Conservation (phyloP, 1,140 invertebrate species). For the Asobara japonica region DNA sequence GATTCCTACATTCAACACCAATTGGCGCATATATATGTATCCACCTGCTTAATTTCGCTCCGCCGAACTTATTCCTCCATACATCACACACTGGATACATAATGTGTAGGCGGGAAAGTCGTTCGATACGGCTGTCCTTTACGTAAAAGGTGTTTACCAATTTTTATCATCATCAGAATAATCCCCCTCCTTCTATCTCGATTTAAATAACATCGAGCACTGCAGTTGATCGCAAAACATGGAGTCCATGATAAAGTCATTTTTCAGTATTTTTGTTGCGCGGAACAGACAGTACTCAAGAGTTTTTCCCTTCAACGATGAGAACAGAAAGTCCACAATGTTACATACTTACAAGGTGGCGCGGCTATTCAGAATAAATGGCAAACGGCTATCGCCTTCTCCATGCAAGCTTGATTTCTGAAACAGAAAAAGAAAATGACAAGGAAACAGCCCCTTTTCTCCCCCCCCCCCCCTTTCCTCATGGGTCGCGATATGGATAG, state of each 20-base stretch:
- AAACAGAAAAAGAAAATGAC: slow-evolving; percentile 17
- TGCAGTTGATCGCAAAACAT: background rate
- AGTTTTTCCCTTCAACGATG: slow-evolving; percentile 29
- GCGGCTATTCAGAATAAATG: slow-evolving; percentile 33
- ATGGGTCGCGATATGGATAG: background rate
- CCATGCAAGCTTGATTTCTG: slow-evolving; percentile 28
- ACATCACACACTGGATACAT: slow-evolving; percentile 13
- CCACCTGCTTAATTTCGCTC: slow-evolving; percentile 19
- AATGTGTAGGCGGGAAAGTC: slow-evolving; percentile 29
- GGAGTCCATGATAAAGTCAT: background rate
- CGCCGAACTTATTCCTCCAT: background rate
- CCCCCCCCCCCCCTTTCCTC: background rate
- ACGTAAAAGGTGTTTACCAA: slow-evolving; percentile 28
- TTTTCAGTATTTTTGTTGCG: slow-evolving; percentile 3
- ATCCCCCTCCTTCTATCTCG: background rate
- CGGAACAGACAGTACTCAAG: background rate
- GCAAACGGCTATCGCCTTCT: slow-evolving; percentile 32
- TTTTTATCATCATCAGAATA: slow-evolving; percentile 12
- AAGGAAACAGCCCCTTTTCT: slow-evolving; percentile 5
- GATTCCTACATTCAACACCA: no score
- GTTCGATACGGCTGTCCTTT: slow-evolving; percentile 30
- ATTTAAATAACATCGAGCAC: slow-evolving; percentile 6
- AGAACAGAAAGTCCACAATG: slow-evolving; percentile 32
- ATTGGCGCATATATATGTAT: no score
- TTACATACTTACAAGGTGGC: slow-evolving; percentile 17